Evolutionary conservation across 2,113 vertebrate genomes (phyloP).

Genomic region (Hymenochirus boettgeri): DNA sequence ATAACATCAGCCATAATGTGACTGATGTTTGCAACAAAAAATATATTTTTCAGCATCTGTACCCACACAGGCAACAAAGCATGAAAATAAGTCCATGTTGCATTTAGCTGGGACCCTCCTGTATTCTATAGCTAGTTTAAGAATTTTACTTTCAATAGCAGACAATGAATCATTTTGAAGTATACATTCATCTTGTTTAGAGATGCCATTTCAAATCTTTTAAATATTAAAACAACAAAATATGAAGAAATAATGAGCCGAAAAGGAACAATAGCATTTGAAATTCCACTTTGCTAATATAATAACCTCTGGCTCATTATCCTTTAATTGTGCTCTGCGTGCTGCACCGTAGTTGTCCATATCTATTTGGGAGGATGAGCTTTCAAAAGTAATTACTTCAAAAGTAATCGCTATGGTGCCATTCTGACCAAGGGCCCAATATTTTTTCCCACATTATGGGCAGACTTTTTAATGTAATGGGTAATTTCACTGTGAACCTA

Average conservation of each 20-base stretch:
- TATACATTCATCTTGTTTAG: constrained; percentile 55
- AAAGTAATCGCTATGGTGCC: too few relatives aligned
- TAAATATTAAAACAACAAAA: constrained; percentile 40
- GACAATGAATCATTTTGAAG: constrained; percentile 54
- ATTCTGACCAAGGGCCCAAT: too few relatives aligned
- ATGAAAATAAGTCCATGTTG: constrained; percentile 24
- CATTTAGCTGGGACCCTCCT: constrained; percentile 39
- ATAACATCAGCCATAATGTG: too few relatives aligned
- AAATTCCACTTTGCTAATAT: constrained; percentile 38
- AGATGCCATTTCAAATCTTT: constrained; percentile 44
- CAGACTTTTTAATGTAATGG: too few relatives aligned
- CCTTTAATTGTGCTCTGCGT: constrained; percentile 34
- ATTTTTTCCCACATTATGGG: too few relatives aligned
- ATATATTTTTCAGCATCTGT: constrained; percentile 26
- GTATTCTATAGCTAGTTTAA: constrained; percentile 40
- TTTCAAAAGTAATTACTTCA: too few relatives aligned
- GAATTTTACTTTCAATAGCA: constrained; percentile 50
- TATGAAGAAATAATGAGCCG: constrained; percentile 25
- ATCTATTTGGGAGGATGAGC: constrained; percentile 28
- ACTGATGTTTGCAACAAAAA: too few relatives aligned
- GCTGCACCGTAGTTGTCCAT: constrained; percentile 27
- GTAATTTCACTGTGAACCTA: not conserved
- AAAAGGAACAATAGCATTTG: constrained; percentile 18
- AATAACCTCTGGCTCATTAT: constrained; percentile 34
- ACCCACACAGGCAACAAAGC: constrained; percentile 38